A percentile compares a stretch with the other conserved stretches of the same genome.
Conservation (phyloP, 2,113 vertebrate genomes). For the Gymnarchus niloticus region DNA sequence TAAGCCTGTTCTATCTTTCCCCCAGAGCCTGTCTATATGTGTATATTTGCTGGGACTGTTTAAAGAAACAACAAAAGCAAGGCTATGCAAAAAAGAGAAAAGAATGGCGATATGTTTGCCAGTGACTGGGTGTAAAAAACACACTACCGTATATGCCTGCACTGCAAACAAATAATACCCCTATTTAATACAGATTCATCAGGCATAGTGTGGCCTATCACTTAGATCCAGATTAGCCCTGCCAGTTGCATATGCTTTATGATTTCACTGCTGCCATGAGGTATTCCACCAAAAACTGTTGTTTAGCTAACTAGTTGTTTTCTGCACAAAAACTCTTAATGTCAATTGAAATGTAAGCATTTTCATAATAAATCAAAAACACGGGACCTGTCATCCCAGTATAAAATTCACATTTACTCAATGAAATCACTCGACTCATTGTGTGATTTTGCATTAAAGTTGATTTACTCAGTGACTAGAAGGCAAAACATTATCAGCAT, state of each 20-base stretch:
- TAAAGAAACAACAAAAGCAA: neutral
- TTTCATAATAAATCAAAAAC: conserved; percentile 3
- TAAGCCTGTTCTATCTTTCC: neutral
- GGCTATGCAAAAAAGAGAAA: conserved; percentile 7
- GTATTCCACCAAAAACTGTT: neutral
- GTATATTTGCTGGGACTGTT: neutral
- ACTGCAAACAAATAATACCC: conserved; percentile 12
- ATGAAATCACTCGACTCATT: neutral
- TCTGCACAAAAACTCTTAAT: conserved; percentile 10
- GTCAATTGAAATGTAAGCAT: conserved; percentile 2
- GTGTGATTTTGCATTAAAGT: neutral
- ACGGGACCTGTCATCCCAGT: neutral
- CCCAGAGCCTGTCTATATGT: neutral
- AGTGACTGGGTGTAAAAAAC: neutral
- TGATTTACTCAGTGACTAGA: conserved; percentile 13
- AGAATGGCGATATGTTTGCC: neutral
- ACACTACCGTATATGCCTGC: neutral
- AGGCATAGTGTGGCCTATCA: neutral
- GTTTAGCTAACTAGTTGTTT: neutral
- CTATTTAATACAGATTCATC: conserved; percentile 21
- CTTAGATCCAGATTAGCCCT: conserved; percentile 20
- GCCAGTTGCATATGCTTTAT: conserved; percentile 11
- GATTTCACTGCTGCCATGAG: neutral
- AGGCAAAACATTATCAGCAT: conserved; percentile 5
- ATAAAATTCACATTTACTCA: neutral